Percentiles rank a stretch among this genome's conserved stretches.
These are phyloP conservation scores for Tupaia tana DNA, from an alignment of 2,113 vertebrate genomes.

Conservation along the genomic window DNA sequence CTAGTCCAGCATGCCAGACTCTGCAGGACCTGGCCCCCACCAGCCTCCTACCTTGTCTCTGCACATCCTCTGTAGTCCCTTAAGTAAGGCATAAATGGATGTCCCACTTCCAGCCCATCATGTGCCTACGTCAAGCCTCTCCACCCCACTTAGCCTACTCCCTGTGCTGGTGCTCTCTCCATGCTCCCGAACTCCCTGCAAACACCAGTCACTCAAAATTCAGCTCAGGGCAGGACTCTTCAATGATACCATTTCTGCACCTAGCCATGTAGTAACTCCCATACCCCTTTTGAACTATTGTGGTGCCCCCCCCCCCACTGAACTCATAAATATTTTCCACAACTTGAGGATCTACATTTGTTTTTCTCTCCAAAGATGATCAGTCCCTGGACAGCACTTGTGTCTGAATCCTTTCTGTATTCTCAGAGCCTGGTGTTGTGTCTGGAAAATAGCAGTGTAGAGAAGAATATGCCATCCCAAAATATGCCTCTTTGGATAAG, in stretches of 20 bases:
- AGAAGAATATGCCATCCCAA: neutral
- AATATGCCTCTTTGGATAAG: neutral
- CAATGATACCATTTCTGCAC: accelerated
- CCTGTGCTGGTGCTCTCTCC: neutral
- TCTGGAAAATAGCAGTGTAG: neutral
- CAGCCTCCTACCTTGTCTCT: neutral
- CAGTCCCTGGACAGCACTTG: neutral
- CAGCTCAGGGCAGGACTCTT: neutral
- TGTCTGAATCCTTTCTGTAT: neutral
- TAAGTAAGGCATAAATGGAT: accelerated
- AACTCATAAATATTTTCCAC: neutral
- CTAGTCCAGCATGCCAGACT: neutral
- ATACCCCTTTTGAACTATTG: neutral
- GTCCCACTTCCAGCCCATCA: neutral
- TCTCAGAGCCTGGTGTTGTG: neutral
- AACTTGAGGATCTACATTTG: neutral
- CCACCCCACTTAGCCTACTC: neutral
- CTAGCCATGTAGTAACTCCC: neutral
- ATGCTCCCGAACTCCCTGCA: neutral
- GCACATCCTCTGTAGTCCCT: accelerated
- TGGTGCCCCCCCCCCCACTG: too few relatives aligned
- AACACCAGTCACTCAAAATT: neutral
- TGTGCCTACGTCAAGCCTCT: neutral
- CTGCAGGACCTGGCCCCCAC: accelerated
- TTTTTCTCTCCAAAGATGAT: neutral